A percentile compares a stretch with the other conserved stretches of the same genome.
Evolutionary conservation across 2,797 vertebrate genomes (phyloP).

Genomic region (Myoxocephalus aenaeus): DNA sequence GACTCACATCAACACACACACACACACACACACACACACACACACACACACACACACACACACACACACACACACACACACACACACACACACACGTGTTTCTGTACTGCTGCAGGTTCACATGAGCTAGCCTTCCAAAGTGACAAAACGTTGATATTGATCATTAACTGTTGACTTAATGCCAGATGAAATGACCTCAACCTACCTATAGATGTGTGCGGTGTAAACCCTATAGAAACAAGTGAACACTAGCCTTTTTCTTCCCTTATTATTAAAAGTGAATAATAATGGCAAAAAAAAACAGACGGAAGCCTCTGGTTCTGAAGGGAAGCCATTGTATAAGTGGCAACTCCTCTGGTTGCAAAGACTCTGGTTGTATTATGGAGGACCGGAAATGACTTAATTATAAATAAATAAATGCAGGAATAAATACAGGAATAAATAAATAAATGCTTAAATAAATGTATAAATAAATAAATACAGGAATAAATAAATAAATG

Average conservation of each 20-base stretch:
- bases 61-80: background rate
- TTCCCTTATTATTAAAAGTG: background rate
- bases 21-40: background rate
- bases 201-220: too few relatives aligned
- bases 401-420: too few relatives aligned
- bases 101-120: constrained; percentile 2
- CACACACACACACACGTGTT: too few relatives aligned
- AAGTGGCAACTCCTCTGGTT: background rate
- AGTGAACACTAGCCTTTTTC: background rate
- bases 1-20: constrained; percentile 10
- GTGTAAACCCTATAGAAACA: too few relatives aligned
- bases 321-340: background rate
- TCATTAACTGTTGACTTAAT: background rate
- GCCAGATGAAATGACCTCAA: background rate
- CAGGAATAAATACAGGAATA: too few relatives aligned
- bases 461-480: too few relatives aligned
- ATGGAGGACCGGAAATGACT: too few relatives aligned
- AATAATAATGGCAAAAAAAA: background rate
- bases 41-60: background rate
- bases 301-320: background rate
- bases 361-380: too few relatives aligned
- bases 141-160: background rate
- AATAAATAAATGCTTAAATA: too few relatives aligned
- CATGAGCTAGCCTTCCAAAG: background rate
- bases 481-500: too few relatives aligned